Conservation (phyloP, 2,113 vertebrate species). For the Canis aureus region DNA sequence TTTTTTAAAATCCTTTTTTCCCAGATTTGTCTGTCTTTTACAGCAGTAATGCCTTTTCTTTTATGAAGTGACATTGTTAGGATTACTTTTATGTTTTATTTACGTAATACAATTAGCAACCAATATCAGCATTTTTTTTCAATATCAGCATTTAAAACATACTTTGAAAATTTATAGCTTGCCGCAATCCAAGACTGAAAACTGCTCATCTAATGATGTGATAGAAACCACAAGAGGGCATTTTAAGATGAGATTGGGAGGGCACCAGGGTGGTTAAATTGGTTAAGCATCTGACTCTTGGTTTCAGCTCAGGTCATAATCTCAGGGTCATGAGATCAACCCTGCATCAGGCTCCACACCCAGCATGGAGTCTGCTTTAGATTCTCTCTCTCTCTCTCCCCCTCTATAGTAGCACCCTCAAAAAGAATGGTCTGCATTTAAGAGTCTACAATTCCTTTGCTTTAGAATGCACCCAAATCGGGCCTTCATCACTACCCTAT, state of each 20-base stretch:
- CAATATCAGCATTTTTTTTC: background rate
- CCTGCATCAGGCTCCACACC: background rate
- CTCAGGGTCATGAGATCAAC: background rate
- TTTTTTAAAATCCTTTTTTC: background rate
- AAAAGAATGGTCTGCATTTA: no score
- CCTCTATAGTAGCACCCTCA: no score
- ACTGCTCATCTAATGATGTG: background rate
- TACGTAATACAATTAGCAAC: background rate
- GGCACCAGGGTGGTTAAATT: background rate
- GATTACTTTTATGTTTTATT: background rate
- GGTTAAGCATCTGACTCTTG: background rate
- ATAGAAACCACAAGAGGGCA: background rate
- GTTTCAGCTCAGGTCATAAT: background rate
- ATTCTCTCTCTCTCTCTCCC: background rate
- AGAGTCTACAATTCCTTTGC: no score
- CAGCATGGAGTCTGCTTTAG: background rate
- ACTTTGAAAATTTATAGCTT: background rate
- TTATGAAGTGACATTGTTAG: background rate
- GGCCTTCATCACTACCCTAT: no score
- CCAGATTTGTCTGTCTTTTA: background rate
- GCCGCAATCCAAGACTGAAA: background rate
- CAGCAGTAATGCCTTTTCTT: background rate
- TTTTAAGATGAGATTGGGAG: background rate
- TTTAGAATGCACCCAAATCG: no score
- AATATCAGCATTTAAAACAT: background rate